phyloP scores from a whole-genome alignment of 2,797 vertebrate species.

The Hipposideros larvatus region DNA sequence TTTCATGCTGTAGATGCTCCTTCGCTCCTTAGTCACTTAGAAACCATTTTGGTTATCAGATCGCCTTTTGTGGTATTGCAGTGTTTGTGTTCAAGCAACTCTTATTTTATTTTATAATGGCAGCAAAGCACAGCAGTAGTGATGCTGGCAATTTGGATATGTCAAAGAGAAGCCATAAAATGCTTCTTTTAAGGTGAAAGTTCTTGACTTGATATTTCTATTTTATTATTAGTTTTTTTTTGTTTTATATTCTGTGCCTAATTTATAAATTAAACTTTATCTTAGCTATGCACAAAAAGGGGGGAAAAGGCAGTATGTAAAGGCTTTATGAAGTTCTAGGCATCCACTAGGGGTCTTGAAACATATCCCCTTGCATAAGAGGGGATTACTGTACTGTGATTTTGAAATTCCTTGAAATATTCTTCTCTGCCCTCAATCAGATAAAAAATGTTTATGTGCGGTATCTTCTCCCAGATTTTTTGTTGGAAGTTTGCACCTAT shows the following conservation, averaged over 20 bases:
- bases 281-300: no score
- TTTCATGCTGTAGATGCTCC: neutral
- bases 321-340: no score
- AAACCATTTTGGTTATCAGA: neutral
- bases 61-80: neutral
- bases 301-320: no score
- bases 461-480: neutral
- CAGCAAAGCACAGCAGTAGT: no score
- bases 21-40: no score
- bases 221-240: neutral
- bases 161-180: neutral
- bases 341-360: no score
- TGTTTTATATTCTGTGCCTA: no score
- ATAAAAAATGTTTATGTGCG: neutral
- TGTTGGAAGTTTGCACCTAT: neutral
- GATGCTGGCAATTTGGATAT: neutral
- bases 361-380: no score
- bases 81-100: neutral
- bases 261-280: no score
- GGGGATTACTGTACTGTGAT: neutral
- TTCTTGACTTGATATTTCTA: neutral
- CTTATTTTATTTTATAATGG: neutral
- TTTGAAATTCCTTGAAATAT: neutral
- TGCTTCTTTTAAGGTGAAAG: neutral
- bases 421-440: neutral